Base-by-base conservation (phyloP, 2,888 invertebrate genomes). In the Lacanobia wlatinum region DNA sequence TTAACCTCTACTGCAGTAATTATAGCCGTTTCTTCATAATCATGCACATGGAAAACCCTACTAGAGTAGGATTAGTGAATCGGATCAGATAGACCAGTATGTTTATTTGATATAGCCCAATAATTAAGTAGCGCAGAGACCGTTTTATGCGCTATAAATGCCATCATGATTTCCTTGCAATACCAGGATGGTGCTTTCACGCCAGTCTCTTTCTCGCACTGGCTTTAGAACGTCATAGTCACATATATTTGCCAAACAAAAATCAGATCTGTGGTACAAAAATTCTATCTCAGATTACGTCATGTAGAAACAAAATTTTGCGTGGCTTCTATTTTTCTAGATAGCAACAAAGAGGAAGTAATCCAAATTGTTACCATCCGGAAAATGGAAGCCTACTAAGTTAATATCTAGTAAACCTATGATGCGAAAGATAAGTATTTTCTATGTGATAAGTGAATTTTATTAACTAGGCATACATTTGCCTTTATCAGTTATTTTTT, bases 401-500 rank as follows among this genome's bases (percentile, higher is more conserved):
- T 23, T 48, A 48, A 18, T 23, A 72, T 59, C 48, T 53, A 53
- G 9, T 56, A 50, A 71, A 65, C 46, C 12, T 23, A 70, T 50
- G 46, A 58, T 71, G n/a, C 40, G 6, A 46, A 56, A 62, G 53
- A 71, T 61, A 66, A 52, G 43, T 38, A 52, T 65, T 55, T 14
- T 46, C 21, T 67, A 63, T 18, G 46, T 38, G 70, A 80, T 81
- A 81, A 77, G 69, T 40, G 6, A 52, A 53, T 56, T 78, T 70
- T 80, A 79, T 65, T 50, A 68, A 70, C 48, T 69, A 50, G 59
- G 59, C 69, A 55, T 48, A 66, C 70, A 48, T 63, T 67, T 48
- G 10, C 0, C 53, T 38, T 65, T 77, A 78, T 80, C 82, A 56
- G 28, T 61, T 12, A 23, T 12, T 73, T 80, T 65, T 77, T 72